Base-by-base conservation (phyloP, 2,113 vertebrate species). In the Struthio camelus region DNA sequence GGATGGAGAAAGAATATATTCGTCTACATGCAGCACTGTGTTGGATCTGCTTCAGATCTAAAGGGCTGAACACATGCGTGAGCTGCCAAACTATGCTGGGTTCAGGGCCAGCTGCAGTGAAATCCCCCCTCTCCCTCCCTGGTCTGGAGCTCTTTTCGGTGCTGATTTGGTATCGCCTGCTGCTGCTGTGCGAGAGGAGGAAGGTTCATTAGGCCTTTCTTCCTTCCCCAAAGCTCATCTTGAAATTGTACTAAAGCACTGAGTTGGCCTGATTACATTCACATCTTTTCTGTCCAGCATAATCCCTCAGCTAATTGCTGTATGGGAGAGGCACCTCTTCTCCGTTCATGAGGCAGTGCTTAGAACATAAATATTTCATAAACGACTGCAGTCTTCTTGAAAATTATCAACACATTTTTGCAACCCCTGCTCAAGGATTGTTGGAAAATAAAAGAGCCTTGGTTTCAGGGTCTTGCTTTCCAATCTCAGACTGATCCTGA, bases 341-440 rank as follows among this genome's bases (percentile, higher is more conserved):
- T 44, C 85, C 67, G 58, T 17, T 46, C 91, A 58, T 9, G 30
- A 90, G 80, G 54, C 87, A 42, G 11, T 9, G 46, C 81, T 87
- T 65, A 79, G 72, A 69, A 73, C 87, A 83, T 16, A 58, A 87
- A 48, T 80, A 40, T 77, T 91, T 89, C 87, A 84, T 66, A 85
- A 89, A 87, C 1, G 27, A 93, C 85, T 25, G 40, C 76, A 93
- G 78, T 51, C 42, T 73, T 80, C 38, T 72, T 75, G 78, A 78
- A 90, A 93, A 88, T 71, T 72, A 83, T n/a, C 69, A 93, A 54
- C 85, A 78, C 59, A 59, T 71, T 93, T 88, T 71, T 90, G 87
- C 82, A 90, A 78, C 4, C 40, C 42, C 0, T 23, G 40, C n/a
- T 64, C 46, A 66, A 71, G 85, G 76, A 59, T 10, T 70, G 59